Conservation (phyloP, 53 echinoderm and acorn worm species). For the Stichopus horrens region DNA sequence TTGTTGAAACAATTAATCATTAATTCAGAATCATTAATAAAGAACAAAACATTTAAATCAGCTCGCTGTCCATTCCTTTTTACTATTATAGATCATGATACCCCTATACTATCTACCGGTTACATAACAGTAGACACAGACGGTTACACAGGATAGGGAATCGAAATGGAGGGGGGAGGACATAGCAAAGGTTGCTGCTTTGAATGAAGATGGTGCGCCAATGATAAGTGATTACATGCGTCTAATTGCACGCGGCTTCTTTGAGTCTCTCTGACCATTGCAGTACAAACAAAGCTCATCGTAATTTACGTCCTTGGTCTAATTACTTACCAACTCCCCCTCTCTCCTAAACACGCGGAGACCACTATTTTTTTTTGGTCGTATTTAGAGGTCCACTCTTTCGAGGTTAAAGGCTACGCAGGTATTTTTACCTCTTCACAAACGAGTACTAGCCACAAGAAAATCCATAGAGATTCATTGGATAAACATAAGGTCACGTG, state of each 20-base stretch:
- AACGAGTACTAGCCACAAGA: slow-evolving; percentile 4
- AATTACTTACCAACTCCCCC: slow-evolving; percentile 44
- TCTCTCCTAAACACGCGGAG: slow-evolving; percentile 23
- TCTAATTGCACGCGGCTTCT: slow-evolving; percentile 38
- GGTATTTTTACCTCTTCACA: not conserved
- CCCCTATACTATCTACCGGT: not conserved
- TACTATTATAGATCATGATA: not conserved
- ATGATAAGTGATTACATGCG: slow-evolving; percentile 44
- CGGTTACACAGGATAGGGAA: not conserved
- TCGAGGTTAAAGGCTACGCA: slow-evolving; percentile 36
- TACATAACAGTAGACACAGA: not conserved
- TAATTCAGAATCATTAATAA: too few species aligned
- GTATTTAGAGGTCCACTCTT: slow-evolving; percentile 17
- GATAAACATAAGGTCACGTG: slow-evolving; percentile 32
- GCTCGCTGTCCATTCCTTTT: not conserved
- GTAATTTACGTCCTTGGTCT: slow-evolving; percentile 48
- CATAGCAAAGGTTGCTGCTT: not conserved
- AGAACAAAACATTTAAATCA: not conserved
- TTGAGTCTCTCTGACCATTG: slow-evolving; percentile 39
- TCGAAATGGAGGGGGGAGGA: not conserved
- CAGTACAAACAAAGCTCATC: slow-evolving; percentile 28
- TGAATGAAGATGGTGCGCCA: not conserved
- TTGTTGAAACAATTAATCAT: too few species aligned
- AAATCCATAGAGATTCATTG: slow-evolving; percentile 32
- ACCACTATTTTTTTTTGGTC: not conserved